Conservation (phyloP, 2,113 vertebrate species). For the Melanerpes aurifrons region DNA sequence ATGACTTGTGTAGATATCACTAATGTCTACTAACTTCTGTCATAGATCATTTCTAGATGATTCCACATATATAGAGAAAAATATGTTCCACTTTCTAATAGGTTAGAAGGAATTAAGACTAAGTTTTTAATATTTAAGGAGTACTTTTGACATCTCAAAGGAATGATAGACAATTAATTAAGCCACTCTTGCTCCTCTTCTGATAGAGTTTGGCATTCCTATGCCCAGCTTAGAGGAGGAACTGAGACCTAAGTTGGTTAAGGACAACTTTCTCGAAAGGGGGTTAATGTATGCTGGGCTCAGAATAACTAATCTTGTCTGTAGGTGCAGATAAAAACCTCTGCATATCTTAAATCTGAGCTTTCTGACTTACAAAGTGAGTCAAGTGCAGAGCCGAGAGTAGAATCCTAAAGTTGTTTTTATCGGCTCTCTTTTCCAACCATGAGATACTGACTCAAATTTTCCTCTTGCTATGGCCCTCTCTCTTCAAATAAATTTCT, state of each 20-base stretch:
- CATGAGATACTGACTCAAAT: fast-evolving
- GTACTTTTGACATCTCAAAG: neutral
- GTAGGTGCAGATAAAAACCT: neutral
- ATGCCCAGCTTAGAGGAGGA: neutral
- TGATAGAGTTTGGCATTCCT: neutral
- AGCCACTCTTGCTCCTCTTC: neutral
- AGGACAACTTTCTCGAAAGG: neutral
- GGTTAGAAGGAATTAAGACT: neutral
- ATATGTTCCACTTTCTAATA: neutral
- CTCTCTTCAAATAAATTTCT: neutral
- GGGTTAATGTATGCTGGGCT: neutral
- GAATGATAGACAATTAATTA: neutral
- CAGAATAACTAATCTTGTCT: neutral
- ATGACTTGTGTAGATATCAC: neutral
- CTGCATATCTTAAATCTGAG: neutral
- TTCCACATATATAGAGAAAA: neutral
- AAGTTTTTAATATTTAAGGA: neutral
- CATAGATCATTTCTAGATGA: neutral
- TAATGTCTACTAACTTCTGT: neutral
- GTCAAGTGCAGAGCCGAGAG: neutral
- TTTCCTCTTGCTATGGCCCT: neutral
- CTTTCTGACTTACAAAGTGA: neutral
- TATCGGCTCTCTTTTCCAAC: neutral
- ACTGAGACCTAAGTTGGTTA: neutral
- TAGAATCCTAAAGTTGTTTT: neutral